phyloP scores from a whole-genome alignment of 2,888 invertebrate species.

The Sminthurides aquaticus region DNA sequence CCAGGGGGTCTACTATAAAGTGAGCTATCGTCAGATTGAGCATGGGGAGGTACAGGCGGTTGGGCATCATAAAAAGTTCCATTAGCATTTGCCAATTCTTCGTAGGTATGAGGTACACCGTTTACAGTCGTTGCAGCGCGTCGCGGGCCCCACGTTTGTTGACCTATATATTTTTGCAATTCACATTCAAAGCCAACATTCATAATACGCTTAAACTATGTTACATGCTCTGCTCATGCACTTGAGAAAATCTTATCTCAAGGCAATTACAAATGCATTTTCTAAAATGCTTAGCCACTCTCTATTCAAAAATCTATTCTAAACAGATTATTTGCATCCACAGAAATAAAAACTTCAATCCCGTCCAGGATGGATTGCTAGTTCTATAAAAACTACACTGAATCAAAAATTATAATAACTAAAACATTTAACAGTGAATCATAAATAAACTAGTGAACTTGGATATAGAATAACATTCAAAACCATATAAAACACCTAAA shows the following conservation, averaged over 20 bases:
- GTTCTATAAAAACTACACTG: no score
- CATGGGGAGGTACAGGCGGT: conserved; percentile 39
- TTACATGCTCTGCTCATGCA: no score
- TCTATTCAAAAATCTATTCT: neutral
- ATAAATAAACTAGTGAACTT: no score
- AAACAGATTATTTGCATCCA: no score
- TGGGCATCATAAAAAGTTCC: conserved; percentile 39
- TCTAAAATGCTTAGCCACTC: neutral
- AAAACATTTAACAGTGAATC: no score
- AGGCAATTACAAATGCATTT: neutral
- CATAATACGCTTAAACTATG: no score
- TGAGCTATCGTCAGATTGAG: conserved; percentile 41
- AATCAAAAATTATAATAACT: no score
- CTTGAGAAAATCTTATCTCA: no score
- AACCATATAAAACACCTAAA: no score
- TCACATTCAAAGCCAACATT: conserved; percentile 3
- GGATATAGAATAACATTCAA: no score
- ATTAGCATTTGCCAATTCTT: conserved; percentile 39
- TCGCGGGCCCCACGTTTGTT: conserved; percentile 41
- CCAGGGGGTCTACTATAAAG: conserved; percentile 41
- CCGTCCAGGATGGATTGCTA: no score
- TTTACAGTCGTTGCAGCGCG: conserved; percentile 34
- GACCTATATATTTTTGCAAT: conserved; percentile 27
- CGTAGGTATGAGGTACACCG: conserved; percentile 40
- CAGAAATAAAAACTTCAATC: no score